Evolutionary conservation across 1,140 invertebrate species (phyloP), one percentile per base, ranked within the genome.

Genomic region (Bombus ignitus): DNA sequence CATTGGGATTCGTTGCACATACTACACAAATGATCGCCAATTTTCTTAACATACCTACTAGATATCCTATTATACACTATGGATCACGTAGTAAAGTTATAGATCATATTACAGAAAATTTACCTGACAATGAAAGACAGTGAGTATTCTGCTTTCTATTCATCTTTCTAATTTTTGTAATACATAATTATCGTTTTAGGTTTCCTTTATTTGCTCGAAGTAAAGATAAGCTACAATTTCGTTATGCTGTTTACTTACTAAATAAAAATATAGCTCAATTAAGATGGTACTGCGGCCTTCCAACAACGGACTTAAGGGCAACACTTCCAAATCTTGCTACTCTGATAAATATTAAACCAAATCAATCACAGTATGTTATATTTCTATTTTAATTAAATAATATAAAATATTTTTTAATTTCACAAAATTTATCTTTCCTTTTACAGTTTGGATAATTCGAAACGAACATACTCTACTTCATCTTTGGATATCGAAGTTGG

Each of bases 251-350:
- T 32, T 98, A 97, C 94, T 94, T 98, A 35, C 94, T 98, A n/a
- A 98, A 98, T 91, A 98, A 98, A 95, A 98, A 98, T 94, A 97
- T 98, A 87, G 97, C 97, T 72, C 98, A 98, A 94, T 94, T 98
- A 53, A 94, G 97, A 87, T 98, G 96, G 96, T 96, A 97, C 85
- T 97, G 97, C 90, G 97, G 96, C 10, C 95, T 97, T 79, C 95
- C 96, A 9, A 98, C 97, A 3, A 94, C 95, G 37, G 97, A 98
- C 94, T 95, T 98, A 73, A 94, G 97, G 83, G 95, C 96, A 65
- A 98, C 98, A 0, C 95, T 98, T 90, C 96, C 96, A 1, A 98
- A 98, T 95, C 94, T 98, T 25, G 94, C 96, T 82, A 95, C 95
- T 62, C 93, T 98, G 39, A 95, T 97, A 71, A 95, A 96, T 83